phyloP scores from a whole-genome alignment of 2,888 invertebrate species.

The Podabrus alpinus region DNA sequence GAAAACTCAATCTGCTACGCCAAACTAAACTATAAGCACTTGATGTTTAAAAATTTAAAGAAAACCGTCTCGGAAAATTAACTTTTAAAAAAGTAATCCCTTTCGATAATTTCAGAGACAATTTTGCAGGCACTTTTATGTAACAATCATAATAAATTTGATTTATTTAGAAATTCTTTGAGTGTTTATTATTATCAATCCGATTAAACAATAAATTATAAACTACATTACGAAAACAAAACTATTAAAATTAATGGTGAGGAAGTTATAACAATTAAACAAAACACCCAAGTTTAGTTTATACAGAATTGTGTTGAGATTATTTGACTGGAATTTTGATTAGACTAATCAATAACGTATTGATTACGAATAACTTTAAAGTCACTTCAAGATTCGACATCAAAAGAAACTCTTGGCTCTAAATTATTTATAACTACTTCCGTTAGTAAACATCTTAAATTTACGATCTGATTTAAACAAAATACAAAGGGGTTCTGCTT shows the following conservation, averaged over 20 bases:
- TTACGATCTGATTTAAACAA: not conserved
- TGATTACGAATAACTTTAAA: not conserved
- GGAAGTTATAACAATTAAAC: not conserved
- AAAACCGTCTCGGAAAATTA: not conserved
- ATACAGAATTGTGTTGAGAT: not conserved
- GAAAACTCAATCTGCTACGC: slow-evolving; percentile 3
- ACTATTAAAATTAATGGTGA: not conserved
- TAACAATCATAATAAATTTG: not conserved
- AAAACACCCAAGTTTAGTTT: not conserved
- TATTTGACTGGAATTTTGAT: not conserved
- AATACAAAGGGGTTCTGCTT: not conserved
- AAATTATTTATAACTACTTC: not conserved
- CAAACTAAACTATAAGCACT: not conserved
- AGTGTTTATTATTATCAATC: not conserved
- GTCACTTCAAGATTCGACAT: not conserved
- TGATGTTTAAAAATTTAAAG: not conserved
- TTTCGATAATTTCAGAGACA: not conserved
- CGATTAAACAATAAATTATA: not conserved
- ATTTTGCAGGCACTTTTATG: not conserved
- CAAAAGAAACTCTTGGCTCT: not conserved
- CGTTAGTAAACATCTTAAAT: not conserved
- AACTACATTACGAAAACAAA: not conserved
- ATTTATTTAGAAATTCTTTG: not conserved
- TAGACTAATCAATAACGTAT: not conserved
- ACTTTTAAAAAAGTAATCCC: not conserved